Base-by-base conservation (phyloP, 2,888 invertebrate genomes). In the Cybosia mesomella region DNA sequence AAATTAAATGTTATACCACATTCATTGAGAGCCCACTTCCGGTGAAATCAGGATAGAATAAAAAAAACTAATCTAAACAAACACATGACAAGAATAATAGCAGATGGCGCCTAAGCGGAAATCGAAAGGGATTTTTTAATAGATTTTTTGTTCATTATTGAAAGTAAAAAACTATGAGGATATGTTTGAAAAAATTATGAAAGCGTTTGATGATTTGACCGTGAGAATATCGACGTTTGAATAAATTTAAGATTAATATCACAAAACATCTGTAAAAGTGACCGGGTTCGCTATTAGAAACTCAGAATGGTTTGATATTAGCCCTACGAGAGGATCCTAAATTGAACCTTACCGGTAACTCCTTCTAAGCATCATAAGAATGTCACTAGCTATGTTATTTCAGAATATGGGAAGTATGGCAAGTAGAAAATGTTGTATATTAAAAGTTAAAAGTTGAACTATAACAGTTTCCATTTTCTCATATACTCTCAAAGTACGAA, bases 31-130 rank as follows among this genome's bases (percentile, higher is more conserved):
- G 79, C 70, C 68, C 74, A 83, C 89, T 88, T 94, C 93, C 94
- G 93, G 93, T 92, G 91, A 91, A 92, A 93, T 92, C 92, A 81
- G 81, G 79, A 79, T 59, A 24, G 58, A 59, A 63, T 82, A 91
- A 92, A 92, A n/a, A 79, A 92, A 91, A 86, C 76, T 79, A 83
- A 89, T 91, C 85, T 88, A 90, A 92, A 92, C 90, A 92, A 92
- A 92, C 90, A 91, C 89, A 89, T 88, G 89, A 90, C 88, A 86
- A 88, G 90, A 89, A 91, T 87, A 85, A 87, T 85, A 80, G 91
- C 95, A 95, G 93, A 94, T 95, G 94, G 94, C 93, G 93, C 93
- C 92, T 87, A 85, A 84, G 83, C 93, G 94, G 94, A 95, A 94
- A 95, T 93, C 94, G 94, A 94, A 95, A 94, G 94, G 90, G 84